A percentile compares a stretch with the other conserved stretches of the same genome.
phyloP scores from a whole-genome alignment of 2,113 vertebrate species.

The Vulpes ferrilata region DNA sequence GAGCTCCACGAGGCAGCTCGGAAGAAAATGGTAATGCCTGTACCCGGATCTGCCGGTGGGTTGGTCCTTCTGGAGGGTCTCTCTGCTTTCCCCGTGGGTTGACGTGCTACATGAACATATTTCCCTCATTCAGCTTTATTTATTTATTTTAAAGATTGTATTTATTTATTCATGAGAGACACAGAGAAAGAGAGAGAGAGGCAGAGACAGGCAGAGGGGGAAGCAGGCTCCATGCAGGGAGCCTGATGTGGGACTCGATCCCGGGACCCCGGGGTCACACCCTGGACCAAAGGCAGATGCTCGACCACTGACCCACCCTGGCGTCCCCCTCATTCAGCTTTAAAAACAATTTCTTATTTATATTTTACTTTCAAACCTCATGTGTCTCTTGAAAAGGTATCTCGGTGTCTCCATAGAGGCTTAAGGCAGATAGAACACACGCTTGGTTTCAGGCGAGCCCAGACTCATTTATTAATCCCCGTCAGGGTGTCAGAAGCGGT shows the following conservation, averaged over 20 bases:
- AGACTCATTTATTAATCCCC: not conserved
- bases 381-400: not conserved
- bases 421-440: not conserved
- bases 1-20: not conserved
- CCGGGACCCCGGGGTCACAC: no score
- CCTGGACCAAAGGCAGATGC: no score
- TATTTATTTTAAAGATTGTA: no score
- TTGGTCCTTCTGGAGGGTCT: no score
- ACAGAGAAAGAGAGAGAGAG: no score
- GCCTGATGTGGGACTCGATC: no score
- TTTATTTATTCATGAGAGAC: no score
- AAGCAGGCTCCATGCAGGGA: no score
- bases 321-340: not conserved
- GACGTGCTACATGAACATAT: rapidly evolving
- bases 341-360: not conserved
- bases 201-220: no score
- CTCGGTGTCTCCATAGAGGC: not conserved
- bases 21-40: not conserved
- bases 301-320: no score
- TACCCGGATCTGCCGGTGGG: not conserved
- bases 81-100: not conserved
- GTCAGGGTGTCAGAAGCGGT: not conserved
- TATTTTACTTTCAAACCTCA: not conserved
- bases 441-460: not conserved
- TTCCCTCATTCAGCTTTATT: not conserved